Percentiles rank a stretch among this genome's conserved stretches.
phyloP scores from a whole-genome alignment of 2,888 invertebrate genomes.

The Aquatica leii region DNA sequence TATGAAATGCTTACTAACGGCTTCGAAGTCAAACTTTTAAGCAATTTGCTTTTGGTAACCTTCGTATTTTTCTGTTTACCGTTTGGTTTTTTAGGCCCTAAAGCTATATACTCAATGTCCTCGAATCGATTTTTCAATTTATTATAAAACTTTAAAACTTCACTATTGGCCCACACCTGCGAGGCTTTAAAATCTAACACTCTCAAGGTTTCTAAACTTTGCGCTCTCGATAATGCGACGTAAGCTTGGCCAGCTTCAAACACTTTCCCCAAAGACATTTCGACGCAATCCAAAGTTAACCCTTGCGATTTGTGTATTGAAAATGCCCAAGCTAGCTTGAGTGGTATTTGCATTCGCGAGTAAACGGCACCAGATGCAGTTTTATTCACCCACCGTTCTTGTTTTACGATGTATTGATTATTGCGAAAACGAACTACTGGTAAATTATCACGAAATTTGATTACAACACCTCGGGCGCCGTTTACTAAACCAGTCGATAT shows the following conservation, averaged over 20 bases:
- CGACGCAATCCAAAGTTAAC: constrained; percentile 92
- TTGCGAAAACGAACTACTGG: constrained; percentile 80
- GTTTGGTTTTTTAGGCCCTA: constrained; percentile 57
- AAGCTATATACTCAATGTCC: constrained; percentile 70
- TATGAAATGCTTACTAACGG: constrained; percentile 30
- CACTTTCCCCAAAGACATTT: constrained; percentile 89
- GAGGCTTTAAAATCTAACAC: constrained; percentile 86
- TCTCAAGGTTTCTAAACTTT: constrained; percentile 83
- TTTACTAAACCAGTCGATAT: constrained; percentile 87
- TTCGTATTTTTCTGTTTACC: constrained; percentile 45
- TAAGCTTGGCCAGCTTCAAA: constrained; percentile 98
- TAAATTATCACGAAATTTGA: constrained; percentile 76
- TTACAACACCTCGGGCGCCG: constrained; percentile 87
- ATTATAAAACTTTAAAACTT: constrained; percentile 84
- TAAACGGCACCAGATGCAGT: constrained; percentile 64
- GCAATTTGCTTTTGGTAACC: constrained; percentile 23
- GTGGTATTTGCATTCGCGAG: constrained; percentile 72
- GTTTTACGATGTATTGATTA: constrained; percentile 74
- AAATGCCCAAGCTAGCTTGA: constrained; percentile 96
- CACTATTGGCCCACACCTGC: constrained; percentile 89
- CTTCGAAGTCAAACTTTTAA: constrained; percentile 15
- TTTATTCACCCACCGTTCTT: constrained; percentile 84
- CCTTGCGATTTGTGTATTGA: constrained; percentile 98
- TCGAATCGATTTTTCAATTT: constrained; percentile 71
- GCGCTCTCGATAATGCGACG: constrained; percentile 92